Evolutionary conservation across 2,888 invertebrate species (phyloP), one percentile per base, ranked within the genome.

Genomic region (Spatulosminthurus flaviceps): DNA sequence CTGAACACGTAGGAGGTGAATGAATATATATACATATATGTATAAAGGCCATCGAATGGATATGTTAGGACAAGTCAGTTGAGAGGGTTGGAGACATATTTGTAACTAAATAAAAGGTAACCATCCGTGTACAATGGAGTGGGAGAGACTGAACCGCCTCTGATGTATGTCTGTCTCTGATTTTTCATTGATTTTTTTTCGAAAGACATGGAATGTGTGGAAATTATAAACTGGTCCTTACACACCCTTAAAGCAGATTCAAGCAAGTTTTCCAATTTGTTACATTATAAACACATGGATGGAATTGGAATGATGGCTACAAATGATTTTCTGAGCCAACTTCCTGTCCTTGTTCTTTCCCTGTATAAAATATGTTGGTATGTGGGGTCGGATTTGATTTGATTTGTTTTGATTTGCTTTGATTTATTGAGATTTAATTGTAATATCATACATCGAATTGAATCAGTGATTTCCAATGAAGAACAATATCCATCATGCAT

Each of bases 141-240:
- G 51, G 51, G 51, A 51, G n/a, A 51, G 26, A 60, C 4, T 13
- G 34, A 7, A 26, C 70, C 41, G 41, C 26, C 73, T 60, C 60
- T 51, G 51, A n/a, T n/a, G n/a, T n/a, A n/a, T 51, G 51, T 19
- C 51, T 51, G 51, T 51, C 73, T 73, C 73, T 73, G 73, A 73
- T 73, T 70, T 60, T 60, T 28, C 73, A 73, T 73, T 29, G 73
- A 73, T 73, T 73, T 73, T 73, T 41, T 22, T 41, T 29, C n/a
- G n/a, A n/a, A n/a, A n/a, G n/a, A n/a, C n/a, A n/a, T 72, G 22
- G 43, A 41, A 43, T 24, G 42, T 24, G 21, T 22, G 16, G 7
- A 70, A 41, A 24, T 51, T 51, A 51, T n/a, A 72, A 42, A 72
- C 21, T 72, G 43, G 24, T 42, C 22, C 71, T n/a, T n/a, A 24